These are phyloP conservation scores for Oncorhynchus kisutch DNA, from an alignment of 2,113 vertebrate genomes.

Conservation along the genomic window DNA sequence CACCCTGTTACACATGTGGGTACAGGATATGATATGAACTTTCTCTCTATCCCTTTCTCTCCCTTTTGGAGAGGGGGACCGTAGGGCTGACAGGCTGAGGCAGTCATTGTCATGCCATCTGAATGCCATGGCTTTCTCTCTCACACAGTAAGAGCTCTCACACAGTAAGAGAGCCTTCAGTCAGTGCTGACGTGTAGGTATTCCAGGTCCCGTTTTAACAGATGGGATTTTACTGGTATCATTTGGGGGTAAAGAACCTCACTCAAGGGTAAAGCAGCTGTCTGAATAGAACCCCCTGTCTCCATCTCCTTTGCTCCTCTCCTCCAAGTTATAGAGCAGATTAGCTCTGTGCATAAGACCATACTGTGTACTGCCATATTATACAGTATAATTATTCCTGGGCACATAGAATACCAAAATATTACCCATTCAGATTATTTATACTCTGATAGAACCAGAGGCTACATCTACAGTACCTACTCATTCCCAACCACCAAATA, in stretches of 20 bases:
- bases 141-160: constrained; percentile 45
- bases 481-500: constrained; percentile 13
- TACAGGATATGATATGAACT: not conserved
- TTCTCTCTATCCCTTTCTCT: not conserved
- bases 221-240: constrained; percentile 73
- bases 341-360: constrained; percentile 30
- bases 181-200: constrained; percentile 55
- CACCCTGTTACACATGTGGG: not conserved
- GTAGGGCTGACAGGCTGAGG: no score
- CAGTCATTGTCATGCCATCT: not conserved
- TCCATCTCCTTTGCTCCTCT: constrained; percentile 13
- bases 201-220: constrained; percentile 67
- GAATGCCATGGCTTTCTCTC: constrained; percentile 29
- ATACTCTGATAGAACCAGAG: constrained; percentile 36
- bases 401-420: not conserved
- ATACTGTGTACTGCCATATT: not conserved
- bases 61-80: no score
- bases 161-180: constrained; percentile 65
- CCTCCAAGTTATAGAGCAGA: constrained; percentile 30
- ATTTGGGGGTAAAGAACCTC: constrained; percentile 70
- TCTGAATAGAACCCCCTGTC: constrained; percentile 45
- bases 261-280: constrained; percentile 73
- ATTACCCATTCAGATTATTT: constrained; percentile 12
- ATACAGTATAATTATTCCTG: not conserved
- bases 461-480: constrained; percentile 21